Base-by-base conservation (phyloP, 1,140 invertebrate species). In the Drosophila ohnishii region DNA sequence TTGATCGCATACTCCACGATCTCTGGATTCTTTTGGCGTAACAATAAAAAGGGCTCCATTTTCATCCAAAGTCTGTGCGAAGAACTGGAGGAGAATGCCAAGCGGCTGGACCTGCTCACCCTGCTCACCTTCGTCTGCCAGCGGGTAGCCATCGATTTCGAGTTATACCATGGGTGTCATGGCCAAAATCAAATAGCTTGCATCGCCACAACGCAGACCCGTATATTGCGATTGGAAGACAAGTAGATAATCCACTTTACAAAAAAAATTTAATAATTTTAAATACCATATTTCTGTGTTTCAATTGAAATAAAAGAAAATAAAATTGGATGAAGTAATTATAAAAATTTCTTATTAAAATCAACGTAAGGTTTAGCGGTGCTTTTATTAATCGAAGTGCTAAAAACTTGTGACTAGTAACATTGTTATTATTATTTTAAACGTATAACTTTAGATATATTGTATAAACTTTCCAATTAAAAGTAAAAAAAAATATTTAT, bases 21-120 rank as follows among this genome's bases (percentile, higher is more conserved):
- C 50, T 95, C 97, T 83, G 97, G 97, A 60, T 97, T 96, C 92
- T 98, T 98, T 1, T 99, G 98, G 98, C 94, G 98, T 55, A 99
- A 99, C 88, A 98, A 97, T 14, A 96, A 95, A 7, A 93, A 94
- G 11, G 97, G 97, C 8, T 98, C 97, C 1, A 99, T 98, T 98
- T 99, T 99, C 86, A 96, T 99, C 92, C 98, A 99, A 93, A 96
- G 97, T 1, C 92, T 99, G 1, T 96, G 95, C 87, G 92, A 95
- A 14, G 96, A 98, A 76, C 90, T 99, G n/a, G 92, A 94, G 28
- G 94, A 94, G 50, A 94, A 95, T 90, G 95, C 94, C n/a, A 93
- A 94, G 70, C 94, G 95, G 13, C 93, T 95, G 67, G 97, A 99
- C 90, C 92, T 99, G 1, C 90, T 99, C 9, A 96, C 96, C 13